These are phyloP conservation scores for Oryzias dopingdopingensis DNA, from an alignment of 2,797 vertebrate genomes.

Conservation along the genomic window DNA sequence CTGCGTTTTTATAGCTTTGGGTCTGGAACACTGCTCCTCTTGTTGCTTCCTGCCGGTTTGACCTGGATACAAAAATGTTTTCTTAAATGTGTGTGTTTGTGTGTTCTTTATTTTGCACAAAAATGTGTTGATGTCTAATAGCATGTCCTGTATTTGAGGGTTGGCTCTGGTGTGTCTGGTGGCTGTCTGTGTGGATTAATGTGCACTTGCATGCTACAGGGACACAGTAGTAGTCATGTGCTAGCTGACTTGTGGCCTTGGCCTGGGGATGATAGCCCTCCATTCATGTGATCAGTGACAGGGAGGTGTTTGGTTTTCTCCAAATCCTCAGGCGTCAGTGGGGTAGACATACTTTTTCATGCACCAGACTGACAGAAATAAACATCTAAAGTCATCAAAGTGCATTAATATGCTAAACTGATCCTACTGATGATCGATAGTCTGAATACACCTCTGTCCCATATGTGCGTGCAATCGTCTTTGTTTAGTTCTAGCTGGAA, in stretches of 20 bases:
- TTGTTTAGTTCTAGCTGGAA: not conserved
- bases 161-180: slow-evolving; percentile 14
- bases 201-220: slow-evolving; percentile 38
- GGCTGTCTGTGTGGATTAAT: slow-evolving; percentile 20
- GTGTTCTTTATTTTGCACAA: slow-evolving; percentile 18
- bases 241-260: slow-evolving; percentile 58
- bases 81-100: slow-evolving; percentile 20
- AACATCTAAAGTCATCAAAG: slow-evolving; percentile 28
- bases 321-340: slow-evolving; percentile 25
- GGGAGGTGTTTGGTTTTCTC: slow-evolving; percentile 32
- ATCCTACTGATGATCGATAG: slow-evolving; percentile 6
- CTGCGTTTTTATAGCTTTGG: slow-evolving; percentile 18
- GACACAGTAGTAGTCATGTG: slow-evolving; percentile 74
- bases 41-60: slow-evolving; percentile 40
- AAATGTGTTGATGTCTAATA: slow-evolving; percentile 19
- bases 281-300: slow-evolving; percentile 69
- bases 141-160: slow-evolving; percentile 2
- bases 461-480: not conserved
- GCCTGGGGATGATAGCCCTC: slow-evolving; percentile 63
- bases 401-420: slow-evolving; percentile 12
- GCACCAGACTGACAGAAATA: slow-evolving; percentile 45
- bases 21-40: slow-evolving; percentile 34
- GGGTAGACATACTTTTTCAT: slow-evolving; percentile 42
- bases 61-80: slow-evolving; percentile 48
- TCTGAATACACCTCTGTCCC: not conserved